These are phyloP conservation scores for Gasterosteus nipponicus DNA, from an alignment of 2,113 vertebrate genomes.

Conservation along the genomic window DNA sequence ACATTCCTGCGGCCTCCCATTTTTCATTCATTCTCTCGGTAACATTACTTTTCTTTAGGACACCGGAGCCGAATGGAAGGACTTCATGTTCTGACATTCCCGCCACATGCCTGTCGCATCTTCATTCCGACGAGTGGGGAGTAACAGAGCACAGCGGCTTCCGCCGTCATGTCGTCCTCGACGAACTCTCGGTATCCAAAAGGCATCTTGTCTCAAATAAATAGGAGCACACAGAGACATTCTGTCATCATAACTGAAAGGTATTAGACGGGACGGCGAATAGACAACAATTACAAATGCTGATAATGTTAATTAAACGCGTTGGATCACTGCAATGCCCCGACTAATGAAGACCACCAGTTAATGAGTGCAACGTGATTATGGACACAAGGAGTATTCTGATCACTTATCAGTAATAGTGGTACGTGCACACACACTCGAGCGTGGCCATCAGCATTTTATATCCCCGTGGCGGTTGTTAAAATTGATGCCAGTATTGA, in stretches of 20 bases:
- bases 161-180: slow-evolving; percentile 42
- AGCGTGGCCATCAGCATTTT: slow-evolving; percentile 58
- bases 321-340: slow-evolving; percentile 49
- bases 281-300: slow-evolving; percentile 70
- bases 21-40: slow-evolving; percentile 61
- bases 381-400: slow-evolving; percentile 56
- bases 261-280: slow-evolving; percentile 74
- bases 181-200: slow-evolving; percentile 34
- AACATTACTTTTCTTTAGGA: slow-evolving; percentile 48
- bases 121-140: slow-evolving; percentile 46
- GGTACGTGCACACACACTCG: slow-evolving; percentile 40
- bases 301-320: slow-evolving; percentile 74
- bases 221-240: slow-evolving; percentile 30
- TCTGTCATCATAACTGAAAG: slow-evolving; percentile 55
- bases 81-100: slow-evolving; percentile 51
- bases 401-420: slow-evolving; percentile 52
- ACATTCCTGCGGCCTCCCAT: slow-evolving; percentile 42
- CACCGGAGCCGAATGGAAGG: slow-evolving; percentile 33
- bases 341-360: slow-evolving; percentile 71
- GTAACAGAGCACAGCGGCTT: slow-evolving; percentile 27
- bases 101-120: slow-evolving; percentile 61
- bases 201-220: slow-evolving; percentile 45
- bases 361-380: slow-evolving; percentile 73
- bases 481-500: slow-evolving; percentile 58
- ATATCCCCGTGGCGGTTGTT: slow-evolving; percentile 64